Percentiles rank a stretch among this genome's conserved stretches.
Evolutionary conservation across 2,113 vertebrate species (phyloP).

Genomic region (Lophura nycthemera): DNA sequence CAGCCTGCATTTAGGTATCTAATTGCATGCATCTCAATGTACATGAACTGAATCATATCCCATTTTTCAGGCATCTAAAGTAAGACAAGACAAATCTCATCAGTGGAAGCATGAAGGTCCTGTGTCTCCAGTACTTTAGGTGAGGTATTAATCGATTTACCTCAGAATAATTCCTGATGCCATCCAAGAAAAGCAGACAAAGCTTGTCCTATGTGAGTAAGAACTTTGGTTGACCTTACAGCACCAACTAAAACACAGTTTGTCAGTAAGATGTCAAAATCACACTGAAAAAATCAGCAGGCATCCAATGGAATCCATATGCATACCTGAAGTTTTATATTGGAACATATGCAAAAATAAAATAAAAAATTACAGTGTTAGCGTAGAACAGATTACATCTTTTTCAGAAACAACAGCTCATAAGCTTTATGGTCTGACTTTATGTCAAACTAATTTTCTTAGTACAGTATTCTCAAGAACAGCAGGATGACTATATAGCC

Average conservation of each 20-base stretch:
- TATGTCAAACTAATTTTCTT: conserved; percentile 49
- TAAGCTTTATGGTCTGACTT: conserved; percentile 34
- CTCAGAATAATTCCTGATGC: not conserved
- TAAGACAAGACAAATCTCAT: not conserved
- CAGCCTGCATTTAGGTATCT: not conserved
- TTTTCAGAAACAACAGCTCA: conserved; percentile 3
- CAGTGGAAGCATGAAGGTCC: not conserved
- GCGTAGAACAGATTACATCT: not conserved
- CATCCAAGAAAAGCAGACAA: not conserved
- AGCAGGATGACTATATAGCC: conserved; percentile 9
- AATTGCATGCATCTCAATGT: not conserved
- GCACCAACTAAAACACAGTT: not conserved
- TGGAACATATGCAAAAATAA: conserved; percentile 3
- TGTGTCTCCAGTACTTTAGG: not conserved
- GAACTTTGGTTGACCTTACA: not conserved
- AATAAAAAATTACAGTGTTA: not conserved
- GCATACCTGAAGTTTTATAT: not conserved
- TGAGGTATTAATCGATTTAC: not conserved
- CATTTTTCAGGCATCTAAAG: not conserved
- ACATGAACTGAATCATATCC: not conserved
- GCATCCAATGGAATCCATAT: not conserved
- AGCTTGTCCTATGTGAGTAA: not conserved
- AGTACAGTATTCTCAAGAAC: conserved; percentile 23
- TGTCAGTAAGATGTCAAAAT: not conserved
- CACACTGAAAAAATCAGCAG: conserved; percentile 22